Conservation (phyloP, 2,797 vertebrate genomes). For the Rhinichthys osculus region DNA sequence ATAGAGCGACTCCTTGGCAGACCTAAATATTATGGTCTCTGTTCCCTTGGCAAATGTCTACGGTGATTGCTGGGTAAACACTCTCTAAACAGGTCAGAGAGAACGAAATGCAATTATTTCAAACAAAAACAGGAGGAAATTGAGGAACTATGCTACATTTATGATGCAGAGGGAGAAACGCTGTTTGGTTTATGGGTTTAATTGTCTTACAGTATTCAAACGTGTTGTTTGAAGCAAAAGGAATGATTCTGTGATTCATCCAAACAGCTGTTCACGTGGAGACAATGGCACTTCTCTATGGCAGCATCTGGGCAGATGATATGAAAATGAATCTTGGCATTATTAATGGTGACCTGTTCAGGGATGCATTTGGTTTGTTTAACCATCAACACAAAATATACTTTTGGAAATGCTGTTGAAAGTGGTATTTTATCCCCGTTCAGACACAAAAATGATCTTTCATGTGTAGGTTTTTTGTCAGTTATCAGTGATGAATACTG, state of each 20-base stretch:
- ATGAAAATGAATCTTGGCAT: background rate
- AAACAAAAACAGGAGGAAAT: slow-evolving; percentile 25
- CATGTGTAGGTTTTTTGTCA: no score
- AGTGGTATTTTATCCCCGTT: background rate
- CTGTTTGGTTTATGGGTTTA: background rate
- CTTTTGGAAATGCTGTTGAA: background rate
- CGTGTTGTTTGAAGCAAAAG: slow-evolving; percentile 1
- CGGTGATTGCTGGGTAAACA: slow-evolving; percentile 42
- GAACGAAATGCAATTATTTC: slow-evolving; percentile 11
- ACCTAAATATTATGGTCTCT: slow-evolving; percentile 38
- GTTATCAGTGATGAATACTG: background rate
- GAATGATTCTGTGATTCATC: slow-evolving; percentile 9
- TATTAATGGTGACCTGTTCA: background rate
- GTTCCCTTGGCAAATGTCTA: slow-evolving; percentile 40
- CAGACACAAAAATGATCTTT: background rate
- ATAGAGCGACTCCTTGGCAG: slow-evolving; percentile 28
- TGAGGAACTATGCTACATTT: background rate
- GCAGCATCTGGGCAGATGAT: slow-evolving; percentile 1
- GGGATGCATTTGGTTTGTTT: background rate
- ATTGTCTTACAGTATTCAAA: slow-evolving; percentile 10
- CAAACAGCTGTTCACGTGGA: slow-evolving; percentile 21
- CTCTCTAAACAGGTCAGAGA: slow-evolving; percentile 26
- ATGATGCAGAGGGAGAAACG: background rate
- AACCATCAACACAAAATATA: background rate
- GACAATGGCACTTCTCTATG: background rate